A percentile compares a stretch with the other conserved stretches of the same genome.
phyloP scores from a whole-genome alignment of 2,888 invertebrate species.

The Dolomedes plantarius region DNA sequence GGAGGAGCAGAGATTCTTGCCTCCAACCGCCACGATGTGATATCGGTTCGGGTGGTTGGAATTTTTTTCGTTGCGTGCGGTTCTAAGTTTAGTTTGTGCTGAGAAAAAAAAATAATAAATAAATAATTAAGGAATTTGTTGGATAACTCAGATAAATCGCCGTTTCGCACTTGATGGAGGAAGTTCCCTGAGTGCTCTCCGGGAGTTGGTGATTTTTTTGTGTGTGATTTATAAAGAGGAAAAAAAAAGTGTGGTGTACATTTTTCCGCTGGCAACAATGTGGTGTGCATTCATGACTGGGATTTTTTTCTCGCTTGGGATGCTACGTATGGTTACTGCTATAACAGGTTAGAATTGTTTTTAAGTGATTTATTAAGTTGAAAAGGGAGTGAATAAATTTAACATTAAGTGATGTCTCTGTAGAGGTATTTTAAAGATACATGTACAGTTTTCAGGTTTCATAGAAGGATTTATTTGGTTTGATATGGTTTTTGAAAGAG shows the following conservation, averaged over 20 bases:
- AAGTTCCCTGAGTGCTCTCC: background rate
- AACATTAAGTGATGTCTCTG: no score
- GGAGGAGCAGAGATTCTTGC: background rate
- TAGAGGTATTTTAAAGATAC: no score
- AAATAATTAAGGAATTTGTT: no score
- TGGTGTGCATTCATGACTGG: background rate
- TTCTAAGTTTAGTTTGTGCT: background rate
- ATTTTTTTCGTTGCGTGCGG: background rate
- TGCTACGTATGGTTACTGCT: constrained; percentile 4
- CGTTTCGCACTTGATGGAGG: background rate
- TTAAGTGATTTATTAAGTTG: no score
- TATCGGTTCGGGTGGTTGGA: background rate
- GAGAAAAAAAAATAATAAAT: no score
- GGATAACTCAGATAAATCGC: no score
- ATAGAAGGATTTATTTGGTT: no score
- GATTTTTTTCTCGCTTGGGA: background rate
- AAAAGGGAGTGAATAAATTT: no score
- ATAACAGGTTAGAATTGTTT: constrained; percentile 1
- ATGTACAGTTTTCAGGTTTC: no score
- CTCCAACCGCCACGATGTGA: background rate
- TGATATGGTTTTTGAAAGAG: no score
- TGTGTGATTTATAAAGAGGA: background rate
- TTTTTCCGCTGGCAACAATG: background rate
- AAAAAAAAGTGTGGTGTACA: background rate
- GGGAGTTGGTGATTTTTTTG: background rate